Base-by-base conservation (phyloP, 2,888 invertebrate genomes). In the Nymphalis polychloros region DNA sequence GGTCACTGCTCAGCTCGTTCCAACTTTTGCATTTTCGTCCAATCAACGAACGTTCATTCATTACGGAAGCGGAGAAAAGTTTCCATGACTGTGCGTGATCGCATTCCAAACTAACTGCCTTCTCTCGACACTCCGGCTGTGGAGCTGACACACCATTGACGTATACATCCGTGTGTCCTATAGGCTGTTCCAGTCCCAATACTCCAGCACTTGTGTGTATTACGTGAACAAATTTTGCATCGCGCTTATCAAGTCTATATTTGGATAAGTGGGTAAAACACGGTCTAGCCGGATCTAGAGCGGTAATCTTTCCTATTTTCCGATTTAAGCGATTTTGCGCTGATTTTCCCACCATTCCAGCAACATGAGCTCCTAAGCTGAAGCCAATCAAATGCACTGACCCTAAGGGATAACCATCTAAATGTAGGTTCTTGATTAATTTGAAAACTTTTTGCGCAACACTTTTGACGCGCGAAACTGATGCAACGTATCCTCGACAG, bases 301-400 rank as follows among this genome's bases (percentile, higher is more conserved):
- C 92, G 0, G 89, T 88, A 50, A 90, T 88, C 67, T 76, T 81
- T 0, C 84, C 86, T 47, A 90, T 68, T 50, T 80, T 82, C 8
- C 74, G 72, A 8, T 80, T 80, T 23, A 87, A 69, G 8, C 81
- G 78, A 16, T 64, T 80, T 65, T 81, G 81, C 5, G 88, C 84
- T 41, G 89, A 64, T 59, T 84, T 87, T 0, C 90, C 91, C 0
- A 90, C 82, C 64, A 86, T 77, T 0, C 94, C 94, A 0, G 94
- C 94, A 0, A 94, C 94, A 78, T 95, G 95, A 0, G 95, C 94
- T 3, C 95, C 95, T 19, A 95, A 81, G 72, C 94, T 94, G 84
- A 94, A 95, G 8, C 95, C 95, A 66, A 95, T 91, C 23, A 95
- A 77, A 76, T 94, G 94, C 27, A 94, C 86, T 16, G 90, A 88